These are phyloP conservation scores for Brachylomia viminalis DNA, from an alignment of 2,888 invertebrate species.

Conservation along the genomic window DNA sequence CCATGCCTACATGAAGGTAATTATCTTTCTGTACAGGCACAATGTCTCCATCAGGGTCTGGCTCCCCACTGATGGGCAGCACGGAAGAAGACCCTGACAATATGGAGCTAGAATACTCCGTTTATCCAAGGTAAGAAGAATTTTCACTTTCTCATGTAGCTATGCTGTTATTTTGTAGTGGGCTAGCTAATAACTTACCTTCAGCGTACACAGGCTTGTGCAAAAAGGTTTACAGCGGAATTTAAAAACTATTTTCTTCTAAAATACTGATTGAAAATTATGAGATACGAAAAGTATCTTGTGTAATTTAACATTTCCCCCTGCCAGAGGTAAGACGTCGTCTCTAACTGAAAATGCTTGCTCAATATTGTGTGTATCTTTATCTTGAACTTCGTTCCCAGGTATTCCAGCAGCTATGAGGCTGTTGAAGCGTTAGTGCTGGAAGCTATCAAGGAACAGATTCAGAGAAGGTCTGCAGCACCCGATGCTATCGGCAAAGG, in stretches of 20 bases:
- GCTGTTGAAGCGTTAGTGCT: conserved; percentile 95
- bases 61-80: conserved; percentile 89
- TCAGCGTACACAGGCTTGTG: too few species aligned
- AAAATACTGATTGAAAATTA: too few species aligned
- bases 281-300: too few species aligned
- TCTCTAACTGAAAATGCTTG: not conserved
- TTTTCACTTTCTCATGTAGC: too few species aligned
- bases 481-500: conserved; percentile 97
- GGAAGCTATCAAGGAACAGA: conserved; percentile 96
- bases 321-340: not conserved
- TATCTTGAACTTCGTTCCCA: conserved; percentile 52
- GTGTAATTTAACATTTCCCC: not conserved
- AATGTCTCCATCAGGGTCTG: conserved; percentile 89
- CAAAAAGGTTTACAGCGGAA: too few species aligned
- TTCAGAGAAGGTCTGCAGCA: conserved; percentile 94
- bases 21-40: conserved; percentile 76
- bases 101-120: conserved; percentile 89
- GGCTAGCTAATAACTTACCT: too few species aligned
- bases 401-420: conserved; percentile 90
- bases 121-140: conserved; percentile 84
- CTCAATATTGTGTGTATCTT: not conserved
- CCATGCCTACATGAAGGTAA: too few species aligned
- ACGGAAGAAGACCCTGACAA: conserved; percentile 91
- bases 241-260: too few species aligned
- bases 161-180: too few species aligned